Evolutionary conservation across 2,113 vertebrate species (phyloP).

Genomic region (Leptodactylus fuscus): DNA sequence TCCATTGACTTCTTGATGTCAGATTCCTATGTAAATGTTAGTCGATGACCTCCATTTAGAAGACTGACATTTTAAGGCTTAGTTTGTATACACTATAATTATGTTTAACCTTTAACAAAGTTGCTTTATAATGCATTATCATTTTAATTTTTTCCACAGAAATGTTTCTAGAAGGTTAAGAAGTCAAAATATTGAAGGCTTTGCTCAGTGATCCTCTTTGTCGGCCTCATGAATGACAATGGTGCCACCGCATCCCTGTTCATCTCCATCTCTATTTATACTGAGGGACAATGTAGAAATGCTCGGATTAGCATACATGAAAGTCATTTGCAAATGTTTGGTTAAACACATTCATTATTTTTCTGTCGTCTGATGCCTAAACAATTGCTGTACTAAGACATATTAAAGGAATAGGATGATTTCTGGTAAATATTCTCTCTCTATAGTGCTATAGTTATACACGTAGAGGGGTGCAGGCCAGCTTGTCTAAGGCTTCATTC

Average conservation of each 20-base stretch:
- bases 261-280: slow-evolving; percentile 28
- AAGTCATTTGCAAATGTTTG: slow-evolving; percentile 22
- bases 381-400: background rate
- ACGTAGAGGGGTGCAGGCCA: too few species aligned
- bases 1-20: background rate
- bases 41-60: slow-evolving; percentile 30
- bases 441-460: too few species aligned
- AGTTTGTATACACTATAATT: slow-evolving; percentile 22
- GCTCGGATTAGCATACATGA: slow-evolving; percentile 45
- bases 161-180: slow-evolving; percentile 38
- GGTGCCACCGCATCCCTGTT: background rate
- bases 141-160: slow-evolving; percentile 30
- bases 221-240: slow-evolving; percentile 42
- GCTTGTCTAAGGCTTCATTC: too few species aligned
- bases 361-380: background rate
- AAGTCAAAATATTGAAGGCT: slow-evolving; percentile 37
- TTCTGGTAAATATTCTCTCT: background rate
- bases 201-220: background rate
- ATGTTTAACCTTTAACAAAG: slow-evolving; percentile 46
- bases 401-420: background rate
- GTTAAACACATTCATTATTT: background rate
- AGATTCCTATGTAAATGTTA: slow-evolving; percentile 44
- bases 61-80: slow-evolving; percentile 5
- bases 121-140: slow-evolving; percentile 17
- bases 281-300: slow-evolving; percentile 10